phyloP scores from a whole-genome alignment of 2,113 vertebrate species.

The Gambusia holbrooki region DNA sequence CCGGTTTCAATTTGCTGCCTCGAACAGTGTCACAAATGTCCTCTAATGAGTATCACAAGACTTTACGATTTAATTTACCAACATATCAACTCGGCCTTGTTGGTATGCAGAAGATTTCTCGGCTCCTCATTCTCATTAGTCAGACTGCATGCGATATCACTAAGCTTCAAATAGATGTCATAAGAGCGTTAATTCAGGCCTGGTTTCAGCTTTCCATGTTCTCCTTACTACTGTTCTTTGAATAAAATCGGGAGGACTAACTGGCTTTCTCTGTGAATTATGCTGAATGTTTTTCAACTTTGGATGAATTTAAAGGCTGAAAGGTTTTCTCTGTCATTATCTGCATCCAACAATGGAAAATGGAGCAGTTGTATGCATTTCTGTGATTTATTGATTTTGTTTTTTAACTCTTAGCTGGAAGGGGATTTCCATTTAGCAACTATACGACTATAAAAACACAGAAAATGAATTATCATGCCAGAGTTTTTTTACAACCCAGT shows the following conservation, averaged over 20 bases:
- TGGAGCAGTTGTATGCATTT: not conserved
- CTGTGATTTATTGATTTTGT: too few relatives aligned
- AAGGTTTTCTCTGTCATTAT: not conserved
- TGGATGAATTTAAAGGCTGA: not conserved
- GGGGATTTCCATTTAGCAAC: too few relatives aligned
- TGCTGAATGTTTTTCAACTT: not conserved
- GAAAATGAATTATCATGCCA: too few relatives aligned
- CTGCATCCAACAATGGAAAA: not conserved
- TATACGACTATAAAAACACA: too few relatives aligned
- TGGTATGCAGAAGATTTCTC: conserved; percentile 30
- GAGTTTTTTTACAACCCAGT: too few relatives aligned
- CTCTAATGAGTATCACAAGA: conserved; percentile 33
- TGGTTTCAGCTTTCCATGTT: not conserved
- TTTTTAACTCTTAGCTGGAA: too few relatives aligned
- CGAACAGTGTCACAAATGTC: conserved; percentile 42
- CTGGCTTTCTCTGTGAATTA: not conserved
- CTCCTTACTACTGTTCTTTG: not conserved
- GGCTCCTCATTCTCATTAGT: conserved; percentile 43
- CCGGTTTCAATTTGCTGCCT: conserved; percentile 46
- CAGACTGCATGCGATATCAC: conserved; percentile 46
- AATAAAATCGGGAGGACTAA: not conserved
- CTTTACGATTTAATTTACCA: conserved; percentile 49
- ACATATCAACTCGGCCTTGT: conserved; percentile 21
- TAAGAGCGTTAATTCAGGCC: conserved; percentile 32
- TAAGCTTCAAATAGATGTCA: conserved; percentile 42